A percentile compares a stretch with the other conserved stretches of the same genome.
phyloP scores from a whole-genome alignment of 2,797 vertebrate species.

The Micrastur ruficollis region DNA sequence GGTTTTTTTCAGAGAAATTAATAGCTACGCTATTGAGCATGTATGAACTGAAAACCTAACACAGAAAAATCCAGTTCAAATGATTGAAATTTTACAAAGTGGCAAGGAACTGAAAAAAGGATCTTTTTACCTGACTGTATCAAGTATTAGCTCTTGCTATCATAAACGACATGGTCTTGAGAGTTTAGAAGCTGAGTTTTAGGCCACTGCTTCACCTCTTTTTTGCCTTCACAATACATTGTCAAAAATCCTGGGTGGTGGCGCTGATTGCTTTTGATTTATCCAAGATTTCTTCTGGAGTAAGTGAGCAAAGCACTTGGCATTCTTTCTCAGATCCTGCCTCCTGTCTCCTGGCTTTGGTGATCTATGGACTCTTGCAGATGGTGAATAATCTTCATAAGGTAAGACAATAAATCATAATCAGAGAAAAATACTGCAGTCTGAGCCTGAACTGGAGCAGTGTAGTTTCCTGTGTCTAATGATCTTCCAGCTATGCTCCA shows the following conservation, averaged over 20 bases:
- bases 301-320: background rate
- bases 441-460: background rate
- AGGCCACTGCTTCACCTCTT: background rate
- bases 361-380: background rate
- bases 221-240: background rate
- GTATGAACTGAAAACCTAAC: background rate
- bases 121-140: background rate
- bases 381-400: background rate
- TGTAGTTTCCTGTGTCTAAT: background rate
- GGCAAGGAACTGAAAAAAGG: background rate
- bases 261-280: background rate
- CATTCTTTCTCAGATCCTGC: background rate
- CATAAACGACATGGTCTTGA: background rate
- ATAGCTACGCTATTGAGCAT: background rate
- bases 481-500: background rate
- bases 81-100: background rate
- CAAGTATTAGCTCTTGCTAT: background rate
- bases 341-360: background rate
- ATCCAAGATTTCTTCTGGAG: background rate
- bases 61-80: background rate
- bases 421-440: background rate
- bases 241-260: background rate
- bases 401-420: background rate
- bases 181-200: background rate
- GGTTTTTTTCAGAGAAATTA: background rate